phyloP scores from a whole-genome alignment of 2,113 vertebrate genomes.

The Cranoglanis bouderius region DNA sequence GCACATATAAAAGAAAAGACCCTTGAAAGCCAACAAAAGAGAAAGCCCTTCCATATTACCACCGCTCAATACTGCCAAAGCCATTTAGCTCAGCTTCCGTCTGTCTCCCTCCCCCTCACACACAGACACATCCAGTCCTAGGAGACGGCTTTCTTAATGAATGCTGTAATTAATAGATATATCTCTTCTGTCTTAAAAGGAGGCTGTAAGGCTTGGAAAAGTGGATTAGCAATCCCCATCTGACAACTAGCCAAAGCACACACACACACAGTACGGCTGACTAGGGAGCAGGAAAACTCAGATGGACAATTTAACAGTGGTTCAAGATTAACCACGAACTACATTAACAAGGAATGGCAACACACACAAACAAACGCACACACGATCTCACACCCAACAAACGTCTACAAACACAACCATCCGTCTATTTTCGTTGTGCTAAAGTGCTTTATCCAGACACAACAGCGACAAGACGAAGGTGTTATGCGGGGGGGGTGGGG shows the following conservation, averaged over 20 bases:
- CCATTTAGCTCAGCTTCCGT: conserved; percentile 40
- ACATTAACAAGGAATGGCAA: neutral
- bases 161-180: conserved; percentile 91
- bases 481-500: conserved; percentile 20
- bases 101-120: conserved; percentile 23
- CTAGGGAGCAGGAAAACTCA: conserved; percentile 36
- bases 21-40: conserved; percentile 50
- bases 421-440: conserved; percentile 23
- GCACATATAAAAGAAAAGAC: conserved; percentile 59
- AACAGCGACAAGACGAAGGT: conserved; percentile 19
- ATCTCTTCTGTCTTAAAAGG: conserved; percentile 79
- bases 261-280: conserved; percentile 73
- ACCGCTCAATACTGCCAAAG: conserved; percentile 51
- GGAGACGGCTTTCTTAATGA: conserved; percentile 85
- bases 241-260: conserved; percentile 71
- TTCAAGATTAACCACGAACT: conserved; percentile 29
- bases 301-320: conserved; percentile 29
- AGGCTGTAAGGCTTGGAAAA: conserved; percentile 73
- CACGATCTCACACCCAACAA: neutral
- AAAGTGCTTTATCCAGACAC: conserved; percentile 17
- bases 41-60: conserved; percentile 20
- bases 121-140: conserved; percentile 61
- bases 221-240: conserved; percentile 72
- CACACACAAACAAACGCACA: neutral
- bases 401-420: neutral